Percentiles rank a stretch among this genome's conserved stretches.
Conservation (phyloP, 1,140 invertebrate species). For the Formica selysi region DNA sequence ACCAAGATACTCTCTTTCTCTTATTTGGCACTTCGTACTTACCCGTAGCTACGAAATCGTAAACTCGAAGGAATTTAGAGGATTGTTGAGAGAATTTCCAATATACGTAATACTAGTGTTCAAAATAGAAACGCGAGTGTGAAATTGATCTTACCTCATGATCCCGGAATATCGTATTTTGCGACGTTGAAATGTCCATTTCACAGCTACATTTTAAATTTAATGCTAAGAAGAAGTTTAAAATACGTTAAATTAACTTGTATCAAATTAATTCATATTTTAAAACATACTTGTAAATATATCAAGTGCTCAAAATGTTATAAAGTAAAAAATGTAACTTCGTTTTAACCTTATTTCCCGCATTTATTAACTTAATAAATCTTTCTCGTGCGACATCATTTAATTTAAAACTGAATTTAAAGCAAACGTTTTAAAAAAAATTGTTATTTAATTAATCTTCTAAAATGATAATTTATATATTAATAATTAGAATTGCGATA, state of each 20-base stretch:
- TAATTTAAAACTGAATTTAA: neutral
- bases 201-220: neutral
- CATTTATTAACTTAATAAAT: neutral
- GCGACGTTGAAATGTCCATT: neutral
- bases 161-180: neutral
- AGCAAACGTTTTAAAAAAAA: neutral
- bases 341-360: neutral
- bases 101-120: neutral
- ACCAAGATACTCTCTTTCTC: slow-evolving; percentile 12
- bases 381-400: neutral
- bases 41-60: slow-evolving; percentile 21
- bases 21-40: slow-evolving; percentile 6
- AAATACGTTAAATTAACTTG: neutral
- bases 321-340: neutral
- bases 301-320: neutral
- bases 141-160: neutral
- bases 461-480: neutral
- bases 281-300: neutral
- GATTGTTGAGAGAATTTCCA: slow-evolving; percentile 1
- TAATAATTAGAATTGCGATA: slow-evolving; percentile 1
- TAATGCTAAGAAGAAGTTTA: neutral
- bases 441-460: slow-evolving; percentile 6
- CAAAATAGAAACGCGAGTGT: neutral
- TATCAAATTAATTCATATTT: neutral
- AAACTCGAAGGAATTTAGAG: slow-evolving; percentile 43